phyloP scores from a whole-genome alignment of 1,140 invertebrate species.

The Macrotrachela quadricornifera region DNA sequence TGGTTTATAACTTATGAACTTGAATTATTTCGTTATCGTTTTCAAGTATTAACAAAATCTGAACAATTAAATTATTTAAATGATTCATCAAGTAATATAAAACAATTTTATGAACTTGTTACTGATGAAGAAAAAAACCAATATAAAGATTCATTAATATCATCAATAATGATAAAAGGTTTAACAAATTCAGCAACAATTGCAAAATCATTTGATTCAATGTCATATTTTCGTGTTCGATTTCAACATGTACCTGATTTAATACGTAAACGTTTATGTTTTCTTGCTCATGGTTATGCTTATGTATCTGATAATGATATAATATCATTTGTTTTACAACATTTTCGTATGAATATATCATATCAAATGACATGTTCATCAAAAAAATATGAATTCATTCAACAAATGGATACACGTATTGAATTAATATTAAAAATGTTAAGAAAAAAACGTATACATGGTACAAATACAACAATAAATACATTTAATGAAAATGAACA shows the following conservation, averaged over 20 bases:
- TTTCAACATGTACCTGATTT: too few species aligned
- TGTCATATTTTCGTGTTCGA: too few species aligned
- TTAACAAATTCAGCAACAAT: too few species aligned
- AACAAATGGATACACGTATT: slow-evolving; percentile 9
- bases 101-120: slow-evolving; percentile 42
- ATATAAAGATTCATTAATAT: background rate
- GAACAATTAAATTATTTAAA: background rate
- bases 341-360: too few species aligned
- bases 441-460: background rate
- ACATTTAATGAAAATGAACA: background rate
- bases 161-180: background rate
- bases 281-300: too few species aligned
- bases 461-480: background rate
- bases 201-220: too few species aligned
- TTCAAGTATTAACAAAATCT: slow-evolving; percentile 10
- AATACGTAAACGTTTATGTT: too few species aligned
- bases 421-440: slow-evolving; percentile 17
- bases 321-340: too few species aligned
- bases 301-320: too few species aligned
- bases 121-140: background rate
- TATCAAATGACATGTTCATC: background rate
- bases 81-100: slow-evolving; percentile 42
- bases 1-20: slow-evolving; percentile 75
- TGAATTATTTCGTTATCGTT: slow-evolving; percentile 55
- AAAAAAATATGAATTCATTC: background rate